Evolutionary conservation across 2,113 vertebrate genomes (phyloP).

Genomic region (Egretta garzetta): DNA sequence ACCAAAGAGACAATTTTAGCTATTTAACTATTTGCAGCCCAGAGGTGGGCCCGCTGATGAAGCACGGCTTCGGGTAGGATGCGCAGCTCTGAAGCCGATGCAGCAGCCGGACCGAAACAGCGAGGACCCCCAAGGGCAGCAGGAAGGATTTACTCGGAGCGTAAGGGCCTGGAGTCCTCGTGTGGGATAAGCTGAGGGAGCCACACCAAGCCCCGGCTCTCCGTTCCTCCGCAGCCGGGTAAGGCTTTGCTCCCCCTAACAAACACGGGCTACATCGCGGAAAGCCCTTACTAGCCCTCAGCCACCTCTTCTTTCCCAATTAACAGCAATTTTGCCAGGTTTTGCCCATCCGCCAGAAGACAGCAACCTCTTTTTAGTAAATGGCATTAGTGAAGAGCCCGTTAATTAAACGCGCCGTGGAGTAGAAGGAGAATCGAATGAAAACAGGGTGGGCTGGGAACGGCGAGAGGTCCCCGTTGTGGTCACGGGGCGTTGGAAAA

Average conservation of each 20-base stretch:
- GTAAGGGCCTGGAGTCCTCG: background rate
- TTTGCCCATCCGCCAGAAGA: background rate
- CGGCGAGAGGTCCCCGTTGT: background rate
- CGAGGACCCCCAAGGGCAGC: background rate
- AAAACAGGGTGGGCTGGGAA: background rate
- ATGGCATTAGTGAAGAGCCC: background rate
- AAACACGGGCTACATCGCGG: background rate
- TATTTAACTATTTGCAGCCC: background rate
- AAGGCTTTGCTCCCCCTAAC: background rate
- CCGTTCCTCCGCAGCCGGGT: background rate
- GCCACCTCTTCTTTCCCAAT: background rate
- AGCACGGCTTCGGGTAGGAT: background rate
- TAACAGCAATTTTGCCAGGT: background rate
- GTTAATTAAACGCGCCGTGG: background rate
- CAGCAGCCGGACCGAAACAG: rapidly evolving
- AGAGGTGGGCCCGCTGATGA: rapidly evolving
- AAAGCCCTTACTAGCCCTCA: background rate
- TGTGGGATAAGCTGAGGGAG: rapidly evolving
- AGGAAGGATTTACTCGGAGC: rapidly evolving
- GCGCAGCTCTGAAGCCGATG: rapidly evolving
- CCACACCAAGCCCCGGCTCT: background rate
- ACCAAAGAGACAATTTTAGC: background rate
- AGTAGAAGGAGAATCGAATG: background rate
- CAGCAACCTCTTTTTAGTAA: background rate
- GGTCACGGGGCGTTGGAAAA: background rate